These are phyloP conservation scores for Brachionus rotundiformis DNA, from an alignment of 1,140 invertebrate genomes.

Conservation along the genomic window DNA sequence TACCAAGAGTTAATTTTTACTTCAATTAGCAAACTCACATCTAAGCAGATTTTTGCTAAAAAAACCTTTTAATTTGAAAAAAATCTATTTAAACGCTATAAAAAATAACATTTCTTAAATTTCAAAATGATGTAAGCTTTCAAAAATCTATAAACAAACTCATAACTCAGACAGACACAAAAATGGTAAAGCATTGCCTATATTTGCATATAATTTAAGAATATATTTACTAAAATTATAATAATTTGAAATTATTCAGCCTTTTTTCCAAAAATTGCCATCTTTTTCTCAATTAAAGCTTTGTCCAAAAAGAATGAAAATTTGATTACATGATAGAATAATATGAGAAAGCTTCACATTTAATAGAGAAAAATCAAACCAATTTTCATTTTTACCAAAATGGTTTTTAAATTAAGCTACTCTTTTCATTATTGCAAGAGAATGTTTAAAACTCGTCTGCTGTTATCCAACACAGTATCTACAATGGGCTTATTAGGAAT, in stretches of 20 bases:
- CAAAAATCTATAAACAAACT: neutral
- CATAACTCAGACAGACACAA: neutral
- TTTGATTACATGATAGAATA: neutral
- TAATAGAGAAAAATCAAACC: neutral
- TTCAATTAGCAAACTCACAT: too few species aligned
- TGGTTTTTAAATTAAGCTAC: neutral
- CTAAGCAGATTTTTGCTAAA: too few species aligned
- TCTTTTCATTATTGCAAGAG: constrained; percentile 7
- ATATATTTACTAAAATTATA: neutral
- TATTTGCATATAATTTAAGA: neutral
- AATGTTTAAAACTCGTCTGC: constrained; percentile 10
- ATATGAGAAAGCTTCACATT: neutral
- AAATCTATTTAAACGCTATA: too few species aligned
- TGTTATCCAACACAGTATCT: constrained; percentile 37
- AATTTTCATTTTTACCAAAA: neutral
- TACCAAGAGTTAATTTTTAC: too few species aligned
- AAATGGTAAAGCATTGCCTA: neutral
- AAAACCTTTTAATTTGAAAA: too few species aligned
- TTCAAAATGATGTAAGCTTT: neutral
- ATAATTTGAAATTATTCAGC: neutral
- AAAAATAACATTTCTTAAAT: neutral
- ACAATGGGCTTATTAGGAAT: constrained; percentile 34
- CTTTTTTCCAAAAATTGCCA: constrained; percentile 4
- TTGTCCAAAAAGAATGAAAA: neutral
- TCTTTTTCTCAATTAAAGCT: neutral